Conservation (phyloP, 2,797 vertebrate genomes). For the Pseudocheirus occidentalis region DNA sequence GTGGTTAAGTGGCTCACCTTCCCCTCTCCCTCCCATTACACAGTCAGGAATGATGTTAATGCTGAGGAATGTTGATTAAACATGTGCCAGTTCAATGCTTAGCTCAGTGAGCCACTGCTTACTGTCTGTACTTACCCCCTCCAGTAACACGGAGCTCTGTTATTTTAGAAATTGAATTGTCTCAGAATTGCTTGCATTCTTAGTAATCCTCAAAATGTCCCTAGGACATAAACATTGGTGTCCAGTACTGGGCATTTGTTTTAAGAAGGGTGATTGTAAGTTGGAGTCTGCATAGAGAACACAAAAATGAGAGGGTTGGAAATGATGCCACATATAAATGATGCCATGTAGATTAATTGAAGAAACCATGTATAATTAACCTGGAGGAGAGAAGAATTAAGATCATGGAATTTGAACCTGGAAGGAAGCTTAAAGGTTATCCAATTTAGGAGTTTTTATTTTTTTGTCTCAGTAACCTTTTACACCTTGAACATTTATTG, state of each 20-base stretch:
- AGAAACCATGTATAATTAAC: not conserved
- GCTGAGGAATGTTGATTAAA: not conserved
- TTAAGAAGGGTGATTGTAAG: conserved; percentile 30
- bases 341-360: not conserved
- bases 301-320: not conserved
- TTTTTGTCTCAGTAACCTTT: not conserved
- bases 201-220: not conserved
- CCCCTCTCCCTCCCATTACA: not conserved
- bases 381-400: not conserved
- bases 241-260: conserved; percentile 40
- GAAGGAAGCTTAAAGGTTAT: not conserved
- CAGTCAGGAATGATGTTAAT: not conserved
- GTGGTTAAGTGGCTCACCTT: not conserved
- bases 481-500: not conserved
- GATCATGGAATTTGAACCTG: not conserved
- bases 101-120: not conserved
- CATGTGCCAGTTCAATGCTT: not conserved
- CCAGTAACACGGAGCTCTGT: not conserved
- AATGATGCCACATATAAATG: not conserved
- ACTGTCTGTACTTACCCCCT: not conserved
- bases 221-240: conserved; percentile 52
- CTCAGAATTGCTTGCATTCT: not conserved
- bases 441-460: not conserved
- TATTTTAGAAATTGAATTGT: not conserved
- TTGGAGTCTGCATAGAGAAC: not conserved